phyloP scores from a whole-genome alignment of 2,888 invertebrate genomes.

The Nycteola revayana region DNA sequence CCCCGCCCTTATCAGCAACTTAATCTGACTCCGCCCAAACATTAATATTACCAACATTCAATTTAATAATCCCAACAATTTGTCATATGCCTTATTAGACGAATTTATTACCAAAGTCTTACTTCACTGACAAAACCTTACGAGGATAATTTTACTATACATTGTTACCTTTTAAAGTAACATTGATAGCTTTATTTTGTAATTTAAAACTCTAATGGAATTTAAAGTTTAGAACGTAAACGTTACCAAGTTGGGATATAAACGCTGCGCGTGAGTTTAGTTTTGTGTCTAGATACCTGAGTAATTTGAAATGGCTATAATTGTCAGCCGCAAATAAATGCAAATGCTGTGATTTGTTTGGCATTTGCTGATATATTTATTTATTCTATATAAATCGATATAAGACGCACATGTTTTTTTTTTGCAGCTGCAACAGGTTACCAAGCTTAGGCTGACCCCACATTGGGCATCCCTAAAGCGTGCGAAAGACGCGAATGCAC shows the following conservation, averaged over 20 bases:
- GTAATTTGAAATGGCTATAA: no score
- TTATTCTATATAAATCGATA: no score
- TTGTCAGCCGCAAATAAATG: no score
- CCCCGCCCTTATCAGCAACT: conserved; percentile 14
- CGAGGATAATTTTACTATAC: conserved; percentile 39
- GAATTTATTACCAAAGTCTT: conserved; percentile 45
- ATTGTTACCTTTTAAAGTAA: conserved; percentile 31
- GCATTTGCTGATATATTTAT: no score
- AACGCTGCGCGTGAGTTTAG: background rate
- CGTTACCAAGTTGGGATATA: conserved; percentile 6
- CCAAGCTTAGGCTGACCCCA: no score
- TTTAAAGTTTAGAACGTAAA: conserved; percentile 17
- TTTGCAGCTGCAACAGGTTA: no score
- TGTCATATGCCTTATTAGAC: conserved; percentile 50
- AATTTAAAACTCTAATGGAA: conserved; percentile 20
- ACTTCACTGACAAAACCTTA: conserved; percentile 21
- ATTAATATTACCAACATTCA: conserved; percentile 47
- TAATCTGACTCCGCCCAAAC: conserved; percentile 17
- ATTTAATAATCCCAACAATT: conserved; percentile 55
- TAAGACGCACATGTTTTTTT: no score
- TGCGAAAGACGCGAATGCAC: no score
- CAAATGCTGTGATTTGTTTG: no score
- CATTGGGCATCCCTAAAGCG: no score
- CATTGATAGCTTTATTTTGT: conserved; percentile 40
- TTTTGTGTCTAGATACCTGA: no score